Evolutionary conservation across 2,113 vertebrate genomes (phyloP).

Genomic region (Agelaius phoeniceus): DNA sequence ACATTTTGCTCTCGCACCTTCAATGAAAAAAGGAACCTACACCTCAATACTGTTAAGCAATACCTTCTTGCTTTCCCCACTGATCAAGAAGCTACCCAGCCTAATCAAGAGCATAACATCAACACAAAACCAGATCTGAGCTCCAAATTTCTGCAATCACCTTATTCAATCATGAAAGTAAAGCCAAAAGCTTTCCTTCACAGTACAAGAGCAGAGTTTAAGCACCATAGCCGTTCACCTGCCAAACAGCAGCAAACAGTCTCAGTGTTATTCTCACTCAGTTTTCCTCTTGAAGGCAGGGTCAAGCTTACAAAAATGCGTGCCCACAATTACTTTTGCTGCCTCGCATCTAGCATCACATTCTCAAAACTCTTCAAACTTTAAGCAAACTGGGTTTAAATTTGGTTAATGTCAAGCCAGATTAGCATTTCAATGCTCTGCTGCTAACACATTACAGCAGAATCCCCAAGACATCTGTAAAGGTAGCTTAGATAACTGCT

Average conservation of each 20-base stretch:
- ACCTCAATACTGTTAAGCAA: not conserved
- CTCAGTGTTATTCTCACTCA: not conserved
- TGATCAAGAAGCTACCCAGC: not conserved
- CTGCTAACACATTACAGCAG: not conserved
- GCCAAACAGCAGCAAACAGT: not conserved
- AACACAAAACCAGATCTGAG: not conserved
- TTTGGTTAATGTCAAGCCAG: not conserved
- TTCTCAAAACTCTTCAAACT: not conserved
- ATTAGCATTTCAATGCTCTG: not conserved
- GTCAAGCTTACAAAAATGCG: not conserved
- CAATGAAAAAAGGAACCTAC: not conserved
- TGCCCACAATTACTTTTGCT: not conserved
- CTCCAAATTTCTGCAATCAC: not conserved
- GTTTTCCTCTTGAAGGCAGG: not conserved
- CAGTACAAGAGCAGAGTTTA: not conserved
- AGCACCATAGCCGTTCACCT: not conserved
- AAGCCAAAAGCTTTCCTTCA: not conserved
- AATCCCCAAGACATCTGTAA: not conserved
- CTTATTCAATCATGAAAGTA: not conserved
- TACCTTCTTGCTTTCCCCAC: not conserved
- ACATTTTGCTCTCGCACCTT: constrained; percentile 86
- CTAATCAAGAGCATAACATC: not conserved
- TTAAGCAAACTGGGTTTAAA: not conserved
- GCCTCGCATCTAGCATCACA: rapidly evolving
- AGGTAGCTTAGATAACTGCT: not conserved